A percentile compares a stretch with the other conserved stretches of the same genome.
Evolutionary conservation across 2,888 invertebrate genomes (phyloP).

Genomic region (Phlogophora meticulosa): DNA sequence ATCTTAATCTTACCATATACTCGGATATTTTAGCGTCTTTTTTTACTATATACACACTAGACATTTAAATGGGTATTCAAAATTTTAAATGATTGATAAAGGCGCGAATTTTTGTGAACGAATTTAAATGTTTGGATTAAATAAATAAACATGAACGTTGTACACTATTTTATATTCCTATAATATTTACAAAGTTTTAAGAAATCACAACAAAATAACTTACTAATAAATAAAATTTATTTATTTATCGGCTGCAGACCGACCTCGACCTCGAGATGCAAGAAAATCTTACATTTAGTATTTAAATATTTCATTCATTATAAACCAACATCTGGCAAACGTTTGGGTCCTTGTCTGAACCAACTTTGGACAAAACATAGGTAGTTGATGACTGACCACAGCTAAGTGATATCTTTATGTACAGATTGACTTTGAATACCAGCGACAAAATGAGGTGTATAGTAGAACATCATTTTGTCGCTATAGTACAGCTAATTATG

Average conservation of each 20-base stretch:
- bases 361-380: slow-evolving; percentile 23
- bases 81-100: not conserved
- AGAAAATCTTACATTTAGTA: slow-evolving; percentile 33
- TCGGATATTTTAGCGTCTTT: slow-evolving; percentile 29
- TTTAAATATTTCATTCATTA: slow-evolving; percentile 13
- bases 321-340: slow-evolving; percentile 25
- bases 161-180: slow-evolving; percentile 73
- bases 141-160: slow-evolving; percentile 63
- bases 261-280: slow-evolving; percentile 40
- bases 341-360: slow-evolving; percentile 12
- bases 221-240: slow-evolving; percentile 82
- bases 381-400: slow-evolving; percentile 10
- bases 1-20: slow-evolving; percentile 23
- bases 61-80: not conserved
- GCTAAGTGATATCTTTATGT: slow-evolving; percentile 13
- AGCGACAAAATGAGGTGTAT: slow-evolving; percentile 42
- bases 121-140: slow-evolving; percentile 47
- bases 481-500: slow-evolving; percentile 24
- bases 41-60: no score
- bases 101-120: slow-evolving; percentile 21
- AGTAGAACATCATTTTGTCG: slow-evolving; percentile 39
- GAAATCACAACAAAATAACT: slow-evolving; percentile 87
- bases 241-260: slow-evolving; percentile 54
- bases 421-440: slow-evolving; percentile 19
- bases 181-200: slow-evolving; percentile 79